Conservation (phyloP, 2,888 invertebrate genomes). For the Poecilus cupreus region DNA sequence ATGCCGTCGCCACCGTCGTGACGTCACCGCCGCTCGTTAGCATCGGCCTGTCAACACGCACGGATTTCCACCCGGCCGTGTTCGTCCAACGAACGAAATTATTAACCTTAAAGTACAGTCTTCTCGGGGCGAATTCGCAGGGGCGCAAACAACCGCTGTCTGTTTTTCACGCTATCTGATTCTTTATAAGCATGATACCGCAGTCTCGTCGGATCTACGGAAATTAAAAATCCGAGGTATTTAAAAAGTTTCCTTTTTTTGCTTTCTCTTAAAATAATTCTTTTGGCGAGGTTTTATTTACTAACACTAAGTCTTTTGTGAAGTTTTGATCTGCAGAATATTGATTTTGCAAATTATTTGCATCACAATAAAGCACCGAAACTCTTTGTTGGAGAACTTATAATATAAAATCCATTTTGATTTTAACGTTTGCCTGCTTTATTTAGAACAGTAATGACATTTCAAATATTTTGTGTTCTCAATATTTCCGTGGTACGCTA, state of each 20-base stretch:
- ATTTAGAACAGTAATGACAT: too few species aligned
- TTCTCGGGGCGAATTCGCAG: too few species aligned
- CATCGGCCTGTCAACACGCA: neutral
- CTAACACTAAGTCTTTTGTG: slow-evolving; percentile 10
- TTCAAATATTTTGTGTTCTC: too few species aligned
- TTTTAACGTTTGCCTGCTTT: slow-evolving; percentile 3
- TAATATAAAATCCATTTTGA: neutral
- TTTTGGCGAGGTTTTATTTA: neutral
- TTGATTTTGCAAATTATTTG: slow-evolving; percentile 5
- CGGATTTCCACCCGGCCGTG: neutral
- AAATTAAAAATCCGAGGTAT: slow-evolving; percentile 45
- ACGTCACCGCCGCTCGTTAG: slow-evolving; percentile 13
- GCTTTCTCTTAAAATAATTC: slow-evolving; percentile 18
- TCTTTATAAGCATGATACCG: slow-evolving; percentile 27
- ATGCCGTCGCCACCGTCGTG: neutral
- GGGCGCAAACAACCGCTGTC: neutral
- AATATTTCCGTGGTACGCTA: too few species aligned
- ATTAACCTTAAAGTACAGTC: neutral
- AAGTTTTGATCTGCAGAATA: neutral
- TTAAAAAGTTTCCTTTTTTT: slow-evolving; percentile 11
- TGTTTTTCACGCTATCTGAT: slow-evolving; percentile 50
- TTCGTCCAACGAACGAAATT: neutral
- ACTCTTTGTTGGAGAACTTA: neutral
- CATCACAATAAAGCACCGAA: slow-evolving; percentile 12
- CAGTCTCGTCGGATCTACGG: slow-evolving; percentile 6